Evolutionary conservation across 2,113 vertebrate species (phyloP).

Genomic region (Heliornis fulica): DNA sequence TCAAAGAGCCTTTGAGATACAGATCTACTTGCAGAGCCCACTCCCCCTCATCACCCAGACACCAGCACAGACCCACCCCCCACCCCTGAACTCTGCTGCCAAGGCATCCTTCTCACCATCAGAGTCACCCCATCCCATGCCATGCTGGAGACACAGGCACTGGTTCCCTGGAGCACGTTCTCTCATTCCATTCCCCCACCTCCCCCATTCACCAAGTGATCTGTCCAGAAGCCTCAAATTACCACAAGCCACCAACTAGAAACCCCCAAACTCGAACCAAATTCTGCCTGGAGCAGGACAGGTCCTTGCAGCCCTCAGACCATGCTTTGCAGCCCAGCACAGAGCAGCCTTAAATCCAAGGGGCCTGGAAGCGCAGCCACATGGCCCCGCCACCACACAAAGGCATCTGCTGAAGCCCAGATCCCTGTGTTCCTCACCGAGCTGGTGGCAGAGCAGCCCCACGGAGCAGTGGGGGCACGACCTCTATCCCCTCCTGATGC

Average conservation of each 20-base stretch:
- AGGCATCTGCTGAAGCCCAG: neutral
- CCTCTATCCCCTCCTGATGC: neutral
- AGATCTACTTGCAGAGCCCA: neutral
- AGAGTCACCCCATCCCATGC: neutral
- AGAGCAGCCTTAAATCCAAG: neutral
- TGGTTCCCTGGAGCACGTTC: neutral
- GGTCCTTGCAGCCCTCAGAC: neutral
- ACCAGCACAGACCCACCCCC: neutral
- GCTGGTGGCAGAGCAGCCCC: neutral
- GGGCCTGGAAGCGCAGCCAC: neutral
- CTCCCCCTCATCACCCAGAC: neutral
- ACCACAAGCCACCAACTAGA: neutral
- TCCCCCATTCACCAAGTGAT: neutral
- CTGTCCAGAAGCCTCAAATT: neutral
- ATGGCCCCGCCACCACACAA: accelerated
- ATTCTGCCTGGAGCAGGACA: neutral
- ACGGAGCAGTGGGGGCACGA: accelerated
- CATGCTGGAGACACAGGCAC: neutral
- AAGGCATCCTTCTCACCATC: neutral
- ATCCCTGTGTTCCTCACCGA: neutral
- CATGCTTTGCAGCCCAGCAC: neutral
- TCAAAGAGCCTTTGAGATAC: neutral
- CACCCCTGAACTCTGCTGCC: neutral
- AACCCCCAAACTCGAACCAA: neutral
- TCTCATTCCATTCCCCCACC: neutral